A percentile compares a stretch with the other conserved stretches of the same genome.
These are phyloP conservation scores for Anagrus nilaparvatae DNA, from an alignment of 1,140 invertebrate genomes.

Conservation along the genomic window DNA sequence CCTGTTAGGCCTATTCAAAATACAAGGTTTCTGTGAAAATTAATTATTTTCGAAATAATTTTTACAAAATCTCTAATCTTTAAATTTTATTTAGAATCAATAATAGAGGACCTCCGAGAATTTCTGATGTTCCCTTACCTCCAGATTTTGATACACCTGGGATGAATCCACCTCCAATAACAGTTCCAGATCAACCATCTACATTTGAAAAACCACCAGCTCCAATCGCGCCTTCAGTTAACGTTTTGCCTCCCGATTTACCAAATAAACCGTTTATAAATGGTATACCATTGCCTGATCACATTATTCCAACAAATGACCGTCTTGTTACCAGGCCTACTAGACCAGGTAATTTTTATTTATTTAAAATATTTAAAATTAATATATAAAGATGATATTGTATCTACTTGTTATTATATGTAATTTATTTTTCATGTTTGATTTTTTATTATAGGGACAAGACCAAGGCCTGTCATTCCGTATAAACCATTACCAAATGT, in stretches of 20 bases:
- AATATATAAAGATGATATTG: not conserved
- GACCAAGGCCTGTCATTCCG: conserved; percentile 41
- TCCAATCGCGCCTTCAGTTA: conserved; percentile 48
- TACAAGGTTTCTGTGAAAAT: conserved; percentile 24
- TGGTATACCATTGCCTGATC: conserved; percentile 63
- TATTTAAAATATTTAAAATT: not conserved
- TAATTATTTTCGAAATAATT: not conserved
- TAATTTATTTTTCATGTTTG: not conserved
- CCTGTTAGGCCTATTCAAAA: conserved; percentile 43
- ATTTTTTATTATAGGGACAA: conserved; percentile 18
- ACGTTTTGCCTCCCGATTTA: conserved; percentile 46
- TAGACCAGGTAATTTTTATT: conserved; percentile 17
- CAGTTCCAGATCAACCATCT: conserved; percentile 31
- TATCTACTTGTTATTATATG: not conserved
- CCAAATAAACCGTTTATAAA: conserved; percentile 49
- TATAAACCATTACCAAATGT: conserved; percentile 43
- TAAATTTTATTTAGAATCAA: conserved; percentile 58
- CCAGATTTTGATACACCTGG: conserved; percentile 58
- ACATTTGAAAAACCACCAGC: conserved; percentile 41
- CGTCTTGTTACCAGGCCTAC: conserved; percentile 41
- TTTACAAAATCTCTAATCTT: not conserved
- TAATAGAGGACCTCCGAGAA: conserved; percentile 75
- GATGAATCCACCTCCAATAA: conserved; percentile 41
- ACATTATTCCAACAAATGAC: conserved; percentile 45
- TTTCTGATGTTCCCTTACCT: conserved; percentile 57